Conservation (phyloP, 2,113 vertebrate species). For the Dissostichus mawsoni region DNA sequence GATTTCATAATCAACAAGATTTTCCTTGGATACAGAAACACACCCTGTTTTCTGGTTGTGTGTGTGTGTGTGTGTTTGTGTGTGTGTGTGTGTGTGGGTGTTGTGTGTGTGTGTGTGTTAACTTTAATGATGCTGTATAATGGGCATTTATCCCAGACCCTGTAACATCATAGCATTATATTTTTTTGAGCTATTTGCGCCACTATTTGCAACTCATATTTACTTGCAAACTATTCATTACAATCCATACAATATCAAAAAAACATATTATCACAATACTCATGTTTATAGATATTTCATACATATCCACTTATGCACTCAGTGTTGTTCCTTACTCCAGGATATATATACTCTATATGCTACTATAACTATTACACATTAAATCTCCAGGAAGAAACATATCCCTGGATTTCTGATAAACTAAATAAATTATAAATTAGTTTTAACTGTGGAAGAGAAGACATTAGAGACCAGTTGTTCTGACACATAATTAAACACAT, state of each 20-base stretch:
- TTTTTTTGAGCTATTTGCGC: no score
- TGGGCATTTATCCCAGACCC: background rate
- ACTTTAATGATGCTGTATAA: no score
- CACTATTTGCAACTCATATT: no score
- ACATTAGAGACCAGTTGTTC: background rate
- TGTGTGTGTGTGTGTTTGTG: no score
- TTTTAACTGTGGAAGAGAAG: background rate
- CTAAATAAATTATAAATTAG: background rate
- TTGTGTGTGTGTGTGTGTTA: background rate
- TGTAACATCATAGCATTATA: no score
- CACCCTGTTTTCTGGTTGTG: background rate
- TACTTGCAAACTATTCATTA: no score
- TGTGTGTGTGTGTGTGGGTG: no score
- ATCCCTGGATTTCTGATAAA: background rate
- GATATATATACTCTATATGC: background rate
- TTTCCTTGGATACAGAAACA: background rate
- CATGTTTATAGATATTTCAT: no score
- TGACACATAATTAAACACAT: background rate
- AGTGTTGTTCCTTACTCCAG: background rate
- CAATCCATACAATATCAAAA: no score
- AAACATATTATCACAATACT: no score
- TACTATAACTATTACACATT: background rate
- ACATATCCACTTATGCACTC: background rate
- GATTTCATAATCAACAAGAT: background rate
- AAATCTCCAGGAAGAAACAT: background rate